Conservation (phyloP, 2,113 vertebrate species). For the Engystomops pustulosus region DNA sequence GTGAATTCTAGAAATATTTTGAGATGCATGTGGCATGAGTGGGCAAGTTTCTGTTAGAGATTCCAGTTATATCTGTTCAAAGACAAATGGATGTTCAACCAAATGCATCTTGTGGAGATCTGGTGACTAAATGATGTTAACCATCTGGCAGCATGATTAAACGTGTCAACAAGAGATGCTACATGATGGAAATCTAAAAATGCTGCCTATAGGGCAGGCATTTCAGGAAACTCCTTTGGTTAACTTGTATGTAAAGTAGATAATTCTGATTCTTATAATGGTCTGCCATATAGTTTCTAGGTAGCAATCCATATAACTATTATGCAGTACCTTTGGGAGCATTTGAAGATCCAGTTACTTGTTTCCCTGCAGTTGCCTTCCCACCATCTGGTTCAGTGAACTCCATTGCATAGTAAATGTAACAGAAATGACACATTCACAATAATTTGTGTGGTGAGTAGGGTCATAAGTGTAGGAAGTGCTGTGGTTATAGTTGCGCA, state of each 20-base stretch:
- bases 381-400: background rate
- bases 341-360: background rate
- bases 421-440: background rate
- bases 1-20: no score
- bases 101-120: background rate
- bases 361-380: background rate
- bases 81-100: background rate
- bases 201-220: no score
- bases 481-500: no score
- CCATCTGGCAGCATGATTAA: background rate
- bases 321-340: background rate
- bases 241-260: background rate
- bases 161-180: background rate
- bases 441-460: background rate
- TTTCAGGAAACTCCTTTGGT: background rate
- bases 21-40: no score
- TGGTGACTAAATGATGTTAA: background rate
- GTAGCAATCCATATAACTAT: background rate
- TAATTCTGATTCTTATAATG: background rate
- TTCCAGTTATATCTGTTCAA: background rate
- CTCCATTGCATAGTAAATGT: background rate
- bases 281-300: background rate
- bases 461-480: background rate
- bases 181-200: no score
- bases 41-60: background rate